phyloP scores from a whole-genome alignment of 53 echinoderm and acorn worm species.

The Paracentrotus lividus region DNA sequence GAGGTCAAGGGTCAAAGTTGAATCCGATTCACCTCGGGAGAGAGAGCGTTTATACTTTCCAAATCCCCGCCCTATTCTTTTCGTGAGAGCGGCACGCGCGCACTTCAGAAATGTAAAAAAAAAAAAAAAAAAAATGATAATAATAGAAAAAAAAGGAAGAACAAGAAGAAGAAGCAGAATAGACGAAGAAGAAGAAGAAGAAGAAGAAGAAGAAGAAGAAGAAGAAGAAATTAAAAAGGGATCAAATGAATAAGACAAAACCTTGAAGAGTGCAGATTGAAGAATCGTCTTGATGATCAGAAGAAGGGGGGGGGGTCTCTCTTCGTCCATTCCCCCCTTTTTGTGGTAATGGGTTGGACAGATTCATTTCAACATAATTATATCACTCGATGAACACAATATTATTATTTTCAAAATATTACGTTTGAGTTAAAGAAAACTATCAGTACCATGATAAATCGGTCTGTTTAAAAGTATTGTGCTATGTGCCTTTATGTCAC shows the following conservation, averaged over 20 bases:
- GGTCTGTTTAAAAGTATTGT: no score
- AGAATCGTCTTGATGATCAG: neutral
- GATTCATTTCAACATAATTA: no score
- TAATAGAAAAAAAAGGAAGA: neutral
- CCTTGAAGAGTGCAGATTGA: neutral
- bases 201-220: neutral
- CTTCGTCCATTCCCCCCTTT: no score
- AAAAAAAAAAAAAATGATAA: neutral
- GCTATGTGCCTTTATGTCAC: no score
- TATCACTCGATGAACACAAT: no score
- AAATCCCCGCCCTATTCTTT: neutral
- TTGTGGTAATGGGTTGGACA: no score
- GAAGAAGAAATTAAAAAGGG: neutral
- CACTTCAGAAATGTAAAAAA: neutral
- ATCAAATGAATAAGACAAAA: neutral
- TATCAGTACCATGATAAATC: no score
- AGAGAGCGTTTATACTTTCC: constrained; percentile 4
- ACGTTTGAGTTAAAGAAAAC: no score
- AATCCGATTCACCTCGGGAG: neutral
- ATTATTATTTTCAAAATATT: no score
- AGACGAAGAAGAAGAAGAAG: neutral
- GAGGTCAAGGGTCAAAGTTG: neutral
- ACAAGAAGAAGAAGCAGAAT: neutral
- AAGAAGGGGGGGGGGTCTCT: neutral
- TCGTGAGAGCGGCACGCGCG: neutral